Evolutionary conservation across 2,888 invertebrate species (phyloP).

Genomic region (Lepidonotus clava): DNA sequence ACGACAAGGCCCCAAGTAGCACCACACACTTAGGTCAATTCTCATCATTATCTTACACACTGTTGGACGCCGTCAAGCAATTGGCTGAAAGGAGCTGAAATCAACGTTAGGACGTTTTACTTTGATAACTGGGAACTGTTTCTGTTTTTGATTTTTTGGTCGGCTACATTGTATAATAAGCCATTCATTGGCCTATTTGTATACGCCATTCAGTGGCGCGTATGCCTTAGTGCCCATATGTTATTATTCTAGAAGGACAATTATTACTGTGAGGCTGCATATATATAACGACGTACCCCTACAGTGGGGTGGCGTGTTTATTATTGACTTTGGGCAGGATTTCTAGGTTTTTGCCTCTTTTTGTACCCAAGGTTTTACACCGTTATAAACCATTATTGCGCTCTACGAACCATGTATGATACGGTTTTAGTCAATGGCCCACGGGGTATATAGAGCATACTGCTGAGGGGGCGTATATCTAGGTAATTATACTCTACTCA

Average conservation of each 20-base stretch:
- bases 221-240: conserved; percentile 52
- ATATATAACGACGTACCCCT: too few species aligned
- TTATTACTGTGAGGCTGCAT: background rate
- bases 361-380: conserved; percentile 41
- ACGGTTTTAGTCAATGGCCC: conserved; percentile 27
- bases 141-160: background rate
- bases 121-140: conserved; percentile 27
- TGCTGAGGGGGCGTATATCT: conserved; percentile 39
- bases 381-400: background rate
- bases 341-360: conserved; percentile 49
- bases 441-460: background rate
- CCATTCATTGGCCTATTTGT: conserved; percentile 22
- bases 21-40: too few species aligned
- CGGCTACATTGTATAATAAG: background rate
- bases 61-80: background rate
- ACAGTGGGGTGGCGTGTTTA: background rate
- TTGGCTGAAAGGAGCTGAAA: conserved; percentile 44
- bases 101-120: conserved; percentile 47
- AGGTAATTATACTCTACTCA: conserved; percentile 41
- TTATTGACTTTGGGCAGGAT: conserved; percentile 40
- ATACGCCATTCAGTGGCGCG: conserved; percentile 45
- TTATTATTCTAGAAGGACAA: conserved; percentile 3
- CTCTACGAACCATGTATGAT: background rate
- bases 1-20: too few species aligned
- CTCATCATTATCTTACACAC: background rate